These are phyloP conservation scores for Eupeodes latifasciatus DNA, from an alignment of 2,888 invertebrate species.

Conservation along the genomic window DNA sequence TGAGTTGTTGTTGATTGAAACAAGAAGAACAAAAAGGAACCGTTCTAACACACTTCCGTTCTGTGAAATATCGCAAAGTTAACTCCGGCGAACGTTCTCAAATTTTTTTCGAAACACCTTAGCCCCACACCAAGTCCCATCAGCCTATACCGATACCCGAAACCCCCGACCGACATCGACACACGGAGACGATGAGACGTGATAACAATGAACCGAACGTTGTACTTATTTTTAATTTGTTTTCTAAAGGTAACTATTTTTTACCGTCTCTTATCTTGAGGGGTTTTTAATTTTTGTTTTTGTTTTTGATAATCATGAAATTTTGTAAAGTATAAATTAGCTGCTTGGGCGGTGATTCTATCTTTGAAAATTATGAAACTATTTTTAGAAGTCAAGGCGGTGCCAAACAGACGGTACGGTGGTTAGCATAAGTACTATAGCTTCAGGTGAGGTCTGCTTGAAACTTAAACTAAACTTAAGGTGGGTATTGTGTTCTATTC, in stretches of 20 bases:
- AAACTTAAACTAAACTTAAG: no score
- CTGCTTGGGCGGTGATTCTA: neutral
- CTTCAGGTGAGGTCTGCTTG: no score
- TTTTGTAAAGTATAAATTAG: slow-evolving; percentile 40
- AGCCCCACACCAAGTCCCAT: neutral
- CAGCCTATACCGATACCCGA: neutral
- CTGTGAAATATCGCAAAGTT: slow-evolving; percentile 46
- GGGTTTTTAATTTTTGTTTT: slow-evolving; percentile 6
- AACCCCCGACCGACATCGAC: neutral
- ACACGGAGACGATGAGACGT: neutral
- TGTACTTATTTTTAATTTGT: slow-evolving; percentile 29
- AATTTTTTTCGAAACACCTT: slow-evolving; percentile 26
- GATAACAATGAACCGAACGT: slow-evolving; percentile 50
- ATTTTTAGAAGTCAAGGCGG: no score
- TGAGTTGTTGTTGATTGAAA: slow-evolving; percentile 7
- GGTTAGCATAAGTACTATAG: no score
- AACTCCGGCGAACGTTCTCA: slow-evolving; percentile 46
- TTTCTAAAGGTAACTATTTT: slow-evolving; percentile 11
- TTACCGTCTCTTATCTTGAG: slow-evolving; percentile 41
- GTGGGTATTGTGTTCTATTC: no score
- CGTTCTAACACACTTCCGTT: slow-evolving; percentile 48
- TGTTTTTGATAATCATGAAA: slow-evolving; percentile 21
- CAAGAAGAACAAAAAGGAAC: slow-evolving; percentile 1
- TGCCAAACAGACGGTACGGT: no score
- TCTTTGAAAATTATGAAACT: neutral